Evolutionary conservation across 2,113 vertebrate genomes (phyloP).

Genomic region (Grallaria varia): DNA sequence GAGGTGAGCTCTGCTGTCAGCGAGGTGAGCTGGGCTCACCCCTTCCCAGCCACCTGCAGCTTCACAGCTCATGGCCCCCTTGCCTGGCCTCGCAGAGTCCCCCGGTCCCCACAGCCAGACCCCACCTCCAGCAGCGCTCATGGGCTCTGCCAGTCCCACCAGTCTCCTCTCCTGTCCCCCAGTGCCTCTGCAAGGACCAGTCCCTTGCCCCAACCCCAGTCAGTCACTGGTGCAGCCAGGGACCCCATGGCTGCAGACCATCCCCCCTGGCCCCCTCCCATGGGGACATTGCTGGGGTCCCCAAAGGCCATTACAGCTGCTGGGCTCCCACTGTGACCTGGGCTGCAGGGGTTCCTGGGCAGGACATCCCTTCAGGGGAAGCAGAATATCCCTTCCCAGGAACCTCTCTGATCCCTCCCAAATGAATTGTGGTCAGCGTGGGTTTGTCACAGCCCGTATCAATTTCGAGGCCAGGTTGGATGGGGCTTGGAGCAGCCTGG

Average conservation of each 20-base stretch:
- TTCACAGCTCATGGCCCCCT: not conserved
- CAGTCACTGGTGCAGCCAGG: not conserved
- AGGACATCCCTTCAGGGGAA: not conserved
- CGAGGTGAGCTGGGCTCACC: not conserved
- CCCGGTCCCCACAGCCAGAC: not conserved
- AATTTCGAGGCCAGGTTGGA: not conserved
- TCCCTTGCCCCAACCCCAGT: not conserved
- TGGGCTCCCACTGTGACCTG: fast-evolving
- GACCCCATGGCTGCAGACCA: not conserved
- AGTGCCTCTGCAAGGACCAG: fast-evolving
- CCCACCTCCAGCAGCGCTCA: not conserved
- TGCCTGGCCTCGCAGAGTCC: fast-evolving
- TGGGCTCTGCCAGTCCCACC: fast-evolving
- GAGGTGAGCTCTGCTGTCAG: not conserved
- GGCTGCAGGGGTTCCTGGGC: not conserved
- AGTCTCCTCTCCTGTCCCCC: not conserved
- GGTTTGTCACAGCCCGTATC: fast-evolving
- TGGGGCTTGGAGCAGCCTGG: not conserved
- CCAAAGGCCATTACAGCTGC: not conserved
- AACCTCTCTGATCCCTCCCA: not conserved
- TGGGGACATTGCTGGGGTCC: not conserved
- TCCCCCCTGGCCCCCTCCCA: not conserved
- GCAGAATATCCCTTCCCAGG: not conserved
- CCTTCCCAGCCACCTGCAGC: not conserved
- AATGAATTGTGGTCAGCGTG: fast-evolving